Conservation (phyloP, 1,140 invertebrate genomes). For the Drosophila persimilis region DNA sequence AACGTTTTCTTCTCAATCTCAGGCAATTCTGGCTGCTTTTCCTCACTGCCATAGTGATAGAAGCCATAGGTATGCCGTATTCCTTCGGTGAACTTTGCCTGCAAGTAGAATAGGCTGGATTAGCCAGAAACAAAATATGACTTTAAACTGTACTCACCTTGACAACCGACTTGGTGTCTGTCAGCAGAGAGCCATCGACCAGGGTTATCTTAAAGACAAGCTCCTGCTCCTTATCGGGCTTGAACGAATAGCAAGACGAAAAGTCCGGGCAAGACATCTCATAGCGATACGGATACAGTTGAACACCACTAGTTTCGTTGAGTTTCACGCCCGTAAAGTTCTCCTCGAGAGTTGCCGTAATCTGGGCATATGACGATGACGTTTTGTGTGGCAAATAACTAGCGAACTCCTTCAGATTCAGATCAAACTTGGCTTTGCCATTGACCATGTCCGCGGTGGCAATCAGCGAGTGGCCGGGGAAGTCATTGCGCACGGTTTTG, state of each 20-base stretch:
- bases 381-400: slow-evolving; percentile 84
- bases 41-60: slow-evolving; percentile 31
- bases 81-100: slow-evolving; percentile 84
- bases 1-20: slow-evolving; percentile 46
- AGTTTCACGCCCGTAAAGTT: slow-evolving; percentile 89
- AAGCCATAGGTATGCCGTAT: slow-evolving; percentile 71
- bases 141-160: slow-evolving; percentile 82
- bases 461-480: slow-evolving; percentile 50
- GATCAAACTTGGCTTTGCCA: slow-evolving; percentile 87
- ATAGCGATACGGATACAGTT: slow-evolving; percentile 92
- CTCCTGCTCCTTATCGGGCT: slow-evolving; percentile 91
- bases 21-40: slow-evolving; percentile 36
- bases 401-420: slow-evolving; percentile 87
- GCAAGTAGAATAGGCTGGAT: not conserved
- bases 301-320: slow-evolving; percentile 89
- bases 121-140: not conserved
- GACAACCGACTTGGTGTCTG: slow-evolving; percentile 84
- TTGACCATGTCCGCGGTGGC: slow-evolving; percentile 87
- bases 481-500: slow-evolving; percentile 32
- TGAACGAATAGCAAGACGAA: slow-evolving; percentile 93
- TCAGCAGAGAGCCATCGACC: slow-evolving; percentile 58
- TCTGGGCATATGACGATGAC: slow-evolving; percentile 77
- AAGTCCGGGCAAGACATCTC: slow-evolving; percentile 89
- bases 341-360: slow-evolving; percentile 91
- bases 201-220: slow-evolving; percentile 78